phyloP scores from a whole-genome alignment of 2,888 invertebrate species.

The Drosophila formosana region DNA sequence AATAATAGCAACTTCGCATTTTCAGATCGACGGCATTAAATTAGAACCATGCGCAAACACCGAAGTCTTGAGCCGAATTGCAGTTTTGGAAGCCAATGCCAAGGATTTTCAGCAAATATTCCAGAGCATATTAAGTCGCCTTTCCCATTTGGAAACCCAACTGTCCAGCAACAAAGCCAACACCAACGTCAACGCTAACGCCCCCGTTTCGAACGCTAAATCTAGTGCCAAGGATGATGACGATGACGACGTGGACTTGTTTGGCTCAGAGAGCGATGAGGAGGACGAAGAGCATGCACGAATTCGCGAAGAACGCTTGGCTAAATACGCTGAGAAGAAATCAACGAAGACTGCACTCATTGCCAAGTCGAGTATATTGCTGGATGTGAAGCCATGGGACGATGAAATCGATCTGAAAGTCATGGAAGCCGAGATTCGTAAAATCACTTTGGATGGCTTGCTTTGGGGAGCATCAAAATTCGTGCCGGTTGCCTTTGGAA shows the following conservation, averaged over 20 bases:
- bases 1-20: neutral
- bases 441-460: conserved; percentile 93
- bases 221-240: conserved; percentile 83
- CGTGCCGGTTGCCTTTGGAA: conserved; percentile 96
- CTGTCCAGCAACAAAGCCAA: conserved; percentile 20
- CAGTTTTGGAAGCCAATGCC: conserved; percentile 87
- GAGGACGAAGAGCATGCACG: conserved; percentile 91
- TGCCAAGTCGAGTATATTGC: conserved; percentile 97
- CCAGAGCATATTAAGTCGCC: conserved; percentile 81
- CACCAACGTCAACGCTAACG: neutral
- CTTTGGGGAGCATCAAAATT: conserved; percentile 97
- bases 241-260: conserved; percentile 92
- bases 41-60: conserved; percentile 86
- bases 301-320: conserved; percentile 93
- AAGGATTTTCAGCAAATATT: conserved; percentile 84
- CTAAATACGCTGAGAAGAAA: conserved; percentile 96
- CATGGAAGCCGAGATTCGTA: conserved; percentile 92
- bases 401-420: conserved; percentile 96
- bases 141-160: conserved; percentile 78
- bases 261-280: conserved; percentile 92
- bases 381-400: conserved; percentile 96
- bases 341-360: conserved; percentile 95
- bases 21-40: conserved; percentile 89
- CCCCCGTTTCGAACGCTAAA: neutral
- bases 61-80: conserved; percentile 87